Evolutionary conservation across 2,888 invertebrate species (phyloP), one percentile per base, ranked within the genome.

Genomic region (Frankliniella intonsa): DNA sequence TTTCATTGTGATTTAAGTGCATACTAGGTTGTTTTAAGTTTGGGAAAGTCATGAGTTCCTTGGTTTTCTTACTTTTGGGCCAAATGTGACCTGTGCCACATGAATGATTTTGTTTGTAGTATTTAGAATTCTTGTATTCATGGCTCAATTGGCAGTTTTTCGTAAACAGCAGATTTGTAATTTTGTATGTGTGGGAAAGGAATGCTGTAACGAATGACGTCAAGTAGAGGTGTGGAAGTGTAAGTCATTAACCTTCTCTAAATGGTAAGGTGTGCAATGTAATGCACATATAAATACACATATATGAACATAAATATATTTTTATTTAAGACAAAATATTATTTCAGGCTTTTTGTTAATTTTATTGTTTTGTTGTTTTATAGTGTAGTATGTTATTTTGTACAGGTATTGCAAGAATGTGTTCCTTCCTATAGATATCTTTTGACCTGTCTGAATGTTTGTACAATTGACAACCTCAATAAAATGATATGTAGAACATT

Each of bases 281-380:
- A 25, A 76, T 76, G 69, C 69, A 76, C 69, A 76, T 22, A 76
- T 76, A 22, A 76, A 76, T 76, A 76, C 25, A 76, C 69, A 76
- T 76, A 76, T 76, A 76, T 76, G 69, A 76, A 76, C 69, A 76
- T 76, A 76, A 76, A 76, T 76, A 76, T 76, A 76, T 76, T 76
- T 76, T 76, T 76, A 76, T 76, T 76, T 76, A 76, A 76, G 69
- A 76, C 69, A 76, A 76, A 76, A 25, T 76, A 76, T 76, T 76
- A 76, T 76, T 76, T 76, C 69, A 76, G 69, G 69, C 69, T 76
- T 76, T 76, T 76, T 76, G 69, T 76, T 76, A 76, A 76, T 76
- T 76, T 76, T 76, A 76, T 76, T 76, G 69, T 76, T 76, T 76
- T 76, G 69, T 76, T 76, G 69, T 76, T 76, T 76, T 76, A 76